These are phyloP conservation scores for Drosophila sproati DNA, from an alignment of 1,140 invertebrate genomes.

Conservation along the genomic window DNA sequence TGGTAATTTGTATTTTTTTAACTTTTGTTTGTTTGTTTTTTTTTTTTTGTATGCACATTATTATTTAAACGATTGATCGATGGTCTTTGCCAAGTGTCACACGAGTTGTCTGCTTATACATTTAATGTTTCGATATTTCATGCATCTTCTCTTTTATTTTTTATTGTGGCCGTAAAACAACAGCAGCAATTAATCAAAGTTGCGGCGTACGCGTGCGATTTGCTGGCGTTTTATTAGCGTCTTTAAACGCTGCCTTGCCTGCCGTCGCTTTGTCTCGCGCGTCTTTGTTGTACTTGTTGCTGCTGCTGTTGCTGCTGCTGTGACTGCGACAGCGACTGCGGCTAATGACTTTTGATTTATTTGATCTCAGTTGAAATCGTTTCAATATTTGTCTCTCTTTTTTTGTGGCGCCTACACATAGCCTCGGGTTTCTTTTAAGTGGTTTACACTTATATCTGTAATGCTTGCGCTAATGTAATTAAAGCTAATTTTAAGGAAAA, in stretches of 20 bases:
- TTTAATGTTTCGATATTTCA: slow-evolving; percentile 38
- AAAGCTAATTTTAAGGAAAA: background rate
- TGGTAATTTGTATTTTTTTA: slow-evolving; percentile 25
- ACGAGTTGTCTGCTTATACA: slow-evolving; percentile 22
- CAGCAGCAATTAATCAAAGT: slow-evolving; percentile 69
- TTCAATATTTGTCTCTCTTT: slow-evolving; percentile 50
- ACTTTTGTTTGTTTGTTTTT: slow-evolving; percentile 5
- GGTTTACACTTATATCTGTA: background rate
- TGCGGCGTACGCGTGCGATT: slow-evolving; percentile 51
- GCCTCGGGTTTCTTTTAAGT: slow-evolving; percentile 15
- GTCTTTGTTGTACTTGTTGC: slow-evolving; percentile 9
- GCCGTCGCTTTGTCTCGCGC: slow-evolving; percentile 59
- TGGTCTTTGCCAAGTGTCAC: slow-evolving; percentile 40
- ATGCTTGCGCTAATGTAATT: background rate
- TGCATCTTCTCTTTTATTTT: slow-evolving; percentile 5
- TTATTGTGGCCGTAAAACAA: slow-evolving; percentile 9
- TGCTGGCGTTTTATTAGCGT: slow-evolving; percentile 51
- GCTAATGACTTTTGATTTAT: slow-evolving; percentile 60
- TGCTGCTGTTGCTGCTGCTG: slow-evolving; percentile 21
- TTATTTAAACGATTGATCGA: slow-evolving; percentile 35
- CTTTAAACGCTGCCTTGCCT: slow-evolving; percentile 37
- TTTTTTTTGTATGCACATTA: slow-evolving; percentile 20
- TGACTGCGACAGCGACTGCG: background rate
- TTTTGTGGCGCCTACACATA: background rate
- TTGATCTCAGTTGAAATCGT: slow-evolving; percentile 46